Evolutionary conservation across 1,140 invertebrate species (phyloP).

Genomic region (Drosophila murphyi): DNA sequence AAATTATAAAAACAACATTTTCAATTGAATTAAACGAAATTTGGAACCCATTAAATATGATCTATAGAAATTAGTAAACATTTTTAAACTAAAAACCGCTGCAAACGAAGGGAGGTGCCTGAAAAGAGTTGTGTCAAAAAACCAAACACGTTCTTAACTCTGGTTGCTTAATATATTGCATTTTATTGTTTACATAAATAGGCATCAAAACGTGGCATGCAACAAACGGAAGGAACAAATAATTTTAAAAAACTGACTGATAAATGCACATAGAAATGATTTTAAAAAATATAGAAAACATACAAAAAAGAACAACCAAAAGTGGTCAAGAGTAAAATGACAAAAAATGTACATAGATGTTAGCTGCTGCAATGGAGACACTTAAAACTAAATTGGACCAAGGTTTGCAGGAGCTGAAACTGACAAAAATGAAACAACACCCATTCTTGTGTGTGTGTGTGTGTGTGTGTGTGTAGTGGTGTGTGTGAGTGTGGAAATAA

Average conservation of each 20-base stretch:
- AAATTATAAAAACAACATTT: not conserved
- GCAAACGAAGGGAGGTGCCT: too few species aligned
- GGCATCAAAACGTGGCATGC: not conserved
- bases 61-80: too few species aligned
- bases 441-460: not conserved
- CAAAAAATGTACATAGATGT: not conserved
- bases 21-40: too few species aligned
- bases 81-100: too few species aligned
- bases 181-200: constrained; percentile 26
- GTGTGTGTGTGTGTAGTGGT: too few species aligned
- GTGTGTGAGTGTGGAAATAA: not conserved
- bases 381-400: constrained; percentile 38
- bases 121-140: not conserved
- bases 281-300: not conserved
- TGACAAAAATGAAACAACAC: constrained; percentile 13
- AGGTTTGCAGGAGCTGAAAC: constrained; percentile 8
- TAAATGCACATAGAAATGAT: not conserved
- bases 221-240: not conserved
- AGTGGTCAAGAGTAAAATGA: constrained; percentile 4
- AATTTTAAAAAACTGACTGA: not conserved
- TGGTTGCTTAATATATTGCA: constrained; percentile 6
- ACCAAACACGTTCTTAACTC: not conserved
- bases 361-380: constrained; percentile 18
- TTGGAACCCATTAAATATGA: too few species aligned
- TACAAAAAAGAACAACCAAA: constrained; percentile 4